Evolutionary conservation across 2,888 invertebrate genomes (phyloP).

Genomic region (Camponotus fellah): DNA sequence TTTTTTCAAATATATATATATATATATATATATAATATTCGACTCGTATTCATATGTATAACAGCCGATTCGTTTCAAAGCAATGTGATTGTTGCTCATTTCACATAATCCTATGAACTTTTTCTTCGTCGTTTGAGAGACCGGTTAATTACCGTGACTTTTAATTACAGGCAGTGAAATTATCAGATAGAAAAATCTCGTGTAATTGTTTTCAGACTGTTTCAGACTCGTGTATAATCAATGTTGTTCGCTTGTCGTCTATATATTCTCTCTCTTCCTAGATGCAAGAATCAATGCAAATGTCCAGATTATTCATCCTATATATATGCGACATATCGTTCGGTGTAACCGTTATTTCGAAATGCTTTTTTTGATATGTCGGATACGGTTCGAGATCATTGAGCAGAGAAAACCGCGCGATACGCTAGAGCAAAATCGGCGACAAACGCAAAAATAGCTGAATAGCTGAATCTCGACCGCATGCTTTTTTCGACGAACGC

Average conservation of each 20-base stretch:
- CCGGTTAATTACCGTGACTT: conserved; percentile 42
- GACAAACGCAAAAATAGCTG: conserved; percentile 60
- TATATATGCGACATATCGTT: conserved; percentile 46
- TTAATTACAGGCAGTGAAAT: conserved; percentile 39
- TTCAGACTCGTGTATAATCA: background rate
- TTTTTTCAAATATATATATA: background rate
- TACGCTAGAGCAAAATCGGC: conserved; percentile 65
- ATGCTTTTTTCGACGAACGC: conserved; percentile 36
- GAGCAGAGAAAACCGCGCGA: conserved; percentile 70
- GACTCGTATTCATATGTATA: background rate
- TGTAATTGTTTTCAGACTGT: background rate
- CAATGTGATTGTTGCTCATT: conserved; percentile 18
- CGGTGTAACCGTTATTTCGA: conserved; percentile 34
- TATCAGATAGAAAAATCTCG: conserved; percentile 8
- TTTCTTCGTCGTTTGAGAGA: conserved; percentile 14
- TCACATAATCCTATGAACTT: conserved; percentile 9
- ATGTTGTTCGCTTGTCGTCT: conserved; percentile 16
- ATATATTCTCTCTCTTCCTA: background rate
- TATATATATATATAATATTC: background rate
- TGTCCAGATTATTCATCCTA: conserved; percentile 40
- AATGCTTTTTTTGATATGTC: conserved; percentile 34
- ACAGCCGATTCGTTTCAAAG: conserved; percentile 13
- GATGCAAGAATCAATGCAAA: conserved; percentile 42
- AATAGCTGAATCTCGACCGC: conserved; percentile 56
- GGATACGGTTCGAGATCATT: conserved; percentile 59